Evolutionary conservation across 2,113 vertebrate species (phyloP).

Genomic region (Antigone vipio): DNA sequence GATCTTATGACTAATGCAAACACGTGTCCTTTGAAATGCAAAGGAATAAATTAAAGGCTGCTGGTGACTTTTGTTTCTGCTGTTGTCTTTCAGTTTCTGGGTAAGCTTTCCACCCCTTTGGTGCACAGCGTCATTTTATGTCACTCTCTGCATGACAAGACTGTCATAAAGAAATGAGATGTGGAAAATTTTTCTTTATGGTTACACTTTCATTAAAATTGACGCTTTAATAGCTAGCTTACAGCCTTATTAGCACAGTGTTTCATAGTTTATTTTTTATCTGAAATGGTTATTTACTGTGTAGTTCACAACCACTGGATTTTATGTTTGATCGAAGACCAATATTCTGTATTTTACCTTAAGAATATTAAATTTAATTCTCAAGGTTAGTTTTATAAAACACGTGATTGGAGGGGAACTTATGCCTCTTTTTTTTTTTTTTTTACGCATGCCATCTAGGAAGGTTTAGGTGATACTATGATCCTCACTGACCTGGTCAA

Average conservation of each 20-base stretch:
- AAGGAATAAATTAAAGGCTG: slow-evolving; percentile 38
- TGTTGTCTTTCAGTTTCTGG: slow-evolving; percentile 8
- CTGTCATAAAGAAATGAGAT: slow-evolving; percentile 26
- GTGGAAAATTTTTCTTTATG: slow-evolving; percentile 7
- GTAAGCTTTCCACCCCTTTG: slow-evolving; percentile 1
- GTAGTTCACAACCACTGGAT: not conserved
- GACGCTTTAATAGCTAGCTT: not conserved
- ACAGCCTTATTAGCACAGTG: not conserved
- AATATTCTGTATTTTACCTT: not conserved
- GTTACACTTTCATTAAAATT: not conserved
- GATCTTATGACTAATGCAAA: not conserved
- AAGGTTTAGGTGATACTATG: not conserved
- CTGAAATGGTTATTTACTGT: not conserved
- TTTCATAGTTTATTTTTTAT: not conserved
- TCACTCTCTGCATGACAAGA: not conserved
- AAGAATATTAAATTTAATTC: not conserved
- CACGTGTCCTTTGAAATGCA: slow-evolving; percentile 17
- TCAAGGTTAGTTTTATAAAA: not conserved
- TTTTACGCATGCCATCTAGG: not conserved
- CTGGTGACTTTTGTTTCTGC: slow-evolving; percentile 39
- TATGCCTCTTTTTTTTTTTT: not conserved
- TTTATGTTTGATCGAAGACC: not conserved
- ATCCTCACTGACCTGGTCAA: not conserved
- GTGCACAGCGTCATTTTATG: not conserved
- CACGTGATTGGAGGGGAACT: not conserved